Base-by-base conservation (phyloP, 2,888 invertebrate species). In the Amorpha juglandis region DNA sequence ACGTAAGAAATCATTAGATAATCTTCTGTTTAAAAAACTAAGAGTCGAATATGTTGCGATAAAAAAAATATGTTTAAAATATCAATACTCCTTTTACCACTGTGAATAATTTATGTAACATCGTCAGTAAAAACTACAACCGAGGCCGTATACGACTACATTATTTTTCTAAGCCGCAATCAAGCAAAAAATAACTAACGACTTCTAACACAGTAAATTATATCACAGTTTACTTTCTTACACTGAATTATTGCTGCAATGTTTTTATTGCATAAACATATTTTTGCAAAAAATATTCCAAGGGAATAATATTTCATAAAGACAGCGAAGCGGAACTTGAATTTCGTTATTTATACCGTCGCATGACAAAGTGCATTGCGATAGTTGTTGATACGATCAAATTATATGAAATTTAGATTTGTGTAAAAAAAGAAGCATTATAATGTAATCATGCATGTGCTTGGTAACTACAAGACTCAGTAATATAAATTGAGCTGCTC, bases 301-400 rank as follows among this genome's bases (percentile, higher is more conserved):
- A 55, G 55, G 35, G 38, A 55, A 16, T 55, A 38, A n/a, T 55
- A 35, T 38, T 35, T 38, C 38, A 55, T 35, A 16, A 4, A 55
- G n/a, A n/a, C n/a, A 3, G 35, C 35, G 55, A 55, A 6, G 35
- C 35, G 55, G 38, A 55, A 55, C 55, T 51, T 42, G 27, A 27
- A 1, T 1, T 27, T 27, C 27, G 27, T 12, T 63, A 66, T 68
- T 35, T 67, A 68, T 64, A 55, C 38, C 19, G 27, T 48, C n/a
- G 47, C 14, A 45, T 52, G 27, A 65, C 38, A n/a, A 38, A 62
- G 50, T 55, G 52, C 42, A 52, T 64, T 33, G 33, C 45, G 55
- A 62, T 62, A 62, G 16, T 62, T 35, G 38, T 45, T 45, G 62
- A 21, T 62, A 62, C 27, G 45, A 19, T 45, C 45, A 4, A 16